Conservation (phyloP, 2,888 invertebrate species). For the Zeuzera pyrina region DNA sequence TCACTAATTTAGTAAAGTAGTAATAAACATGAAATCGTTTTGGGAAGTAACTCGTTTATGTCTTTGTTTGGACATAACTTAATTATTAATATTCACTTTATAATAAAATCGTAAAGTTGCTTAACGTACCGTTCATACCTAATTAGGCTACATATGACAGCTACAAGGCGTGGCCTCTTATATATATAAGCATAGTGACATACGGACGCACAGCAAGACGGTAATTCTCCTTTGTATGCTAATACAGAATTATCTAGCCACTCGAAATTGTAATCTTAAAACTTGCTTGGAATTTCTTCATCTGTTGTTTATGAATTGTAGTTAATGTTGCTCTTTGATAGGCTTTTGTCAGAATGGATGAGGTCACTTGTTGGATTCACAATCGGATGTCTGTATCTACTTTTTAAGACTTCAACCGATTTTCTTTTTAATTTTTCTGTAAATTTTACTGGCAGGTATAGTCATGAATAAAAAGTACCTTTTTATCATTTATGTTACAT, state of each 20-base stretch:
- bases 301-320: conserved; percentile 48
- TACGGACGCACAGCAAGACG: conserved; percentile 55
- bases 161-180: conserved; percentile 64
- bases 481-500: neutral
- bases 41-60: no score
- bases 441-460: no score
- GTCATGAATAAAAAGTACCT: no score
- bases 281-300: conserved; percentile 69
- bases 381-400: neutral
- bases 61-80: no score
- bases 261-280: conserved; percentile 69
- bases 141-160: conserved; percentile 70
- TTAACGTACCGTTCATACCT: conserved; percentile 45
- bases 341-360: conserved; percentile 27
- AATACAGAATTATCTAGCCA: conserved; percentile 70
- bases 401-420: neutral
- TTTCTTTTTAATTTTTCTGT: no score
- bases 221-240: conserved; percentile 72
- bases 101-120: conserved; percentile 21
- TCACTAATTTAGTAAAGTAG: no score
- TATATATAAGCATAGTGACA: conserved; percentile 52
- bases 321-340: conserved; percentile 15
- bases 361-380: neutral
- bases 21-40: no score
- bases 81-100: no score